Conservation (phyloP, 1,140 invertebrate genomes). For the Drosophila bifasciata region DNA sequence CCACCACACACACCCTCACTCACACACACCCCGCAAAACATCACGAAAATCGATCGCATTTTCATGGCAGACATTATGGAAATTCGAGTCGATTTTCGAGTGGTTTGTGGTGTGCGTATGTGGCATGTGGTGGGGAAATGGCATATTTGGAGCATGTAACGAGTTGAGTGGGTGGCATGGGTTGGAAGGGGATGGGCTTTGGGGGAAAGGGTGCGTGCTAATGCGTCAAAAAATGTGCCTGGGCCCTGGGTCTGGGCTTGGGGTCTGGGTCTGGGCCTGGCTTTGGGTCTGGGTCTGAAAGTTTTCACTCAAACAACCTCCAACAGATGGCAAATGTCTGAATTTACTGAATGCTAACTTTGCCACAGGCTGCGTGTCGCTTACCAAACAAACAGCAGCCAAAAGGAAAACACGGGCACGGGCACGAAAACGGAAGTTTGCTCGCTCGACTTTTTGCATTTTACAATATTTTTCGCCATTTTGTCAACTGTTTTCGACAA, state of each 20-base stretch:
- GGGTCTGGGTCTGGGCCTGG: slow-evolving; percentile 46
- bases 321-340: slow-evolving; percentile 31
- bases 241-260: slow-evolving; percentile 22
- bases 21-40: not conserved
- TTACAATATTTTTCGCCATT: slow-evolving; percentile 71
- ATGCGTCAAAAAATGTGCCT: slow-evolving; percentile 79
- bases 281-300: too few relatives aligned
- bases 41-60: slow-evolving; percentile 79
- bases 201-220: slow-evolving; percentile 40
- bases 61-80: slow-evolving; percentile 82
- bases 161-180: slow-evolving; percentile 48
- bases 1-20: slow-evolving; percentile 21
- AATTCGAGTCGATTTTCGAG: slow-evolving; percentile 78
- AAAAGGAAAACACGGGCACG: slow-evolving; percentile 22
- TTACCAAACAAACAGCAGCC: slow-evolving; percentile 21
- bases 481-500: slow-evolving; percentile 69
- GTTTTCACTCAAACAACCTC: slow-evolving; percentile 41
- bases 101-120: slow-evolving; percentile 35
- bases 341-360: slow-evolving; percentile 33
- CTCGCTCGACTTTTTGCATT: slow-evolving; percentile 53
- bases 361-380: slow-evolving; percentile 20
- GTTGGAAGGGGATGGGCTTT: not conserved
- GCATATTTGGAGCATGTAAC: slow-evolving; percentile 77
- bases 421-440: not conserved
- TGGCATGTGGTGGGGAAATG: slow-evolving; percentile 64